Conservation (phyloP, 1,140 invertebrate genomes). For the Triops cancriformis region DNA sequence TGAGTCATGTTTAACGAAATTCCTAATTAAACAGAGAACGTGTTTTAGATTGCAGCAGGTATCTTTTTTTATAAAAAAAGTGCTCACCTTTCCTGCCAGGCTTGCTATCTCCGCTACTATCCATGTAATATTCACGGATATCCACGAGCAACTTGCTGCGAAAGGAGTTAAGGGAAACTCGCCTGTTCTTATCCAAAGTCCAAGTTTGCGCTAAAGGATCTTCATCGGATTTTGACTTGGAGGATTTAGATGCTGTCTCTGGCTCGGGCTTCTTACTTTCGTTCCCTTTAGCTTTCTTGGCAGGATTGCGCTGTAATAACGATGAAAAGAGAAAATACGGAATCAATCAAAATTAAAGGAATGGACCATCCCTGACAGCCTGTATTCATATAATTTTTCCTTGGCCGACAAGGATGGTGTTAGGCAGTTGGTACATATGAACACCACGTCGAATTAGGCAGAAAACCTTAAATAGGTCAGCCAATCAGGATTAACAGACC, state of each 20-base stretch:
- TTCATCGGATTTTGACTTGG: background rate
- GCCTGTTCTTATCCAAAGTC: slow-evolving; percentile 16
- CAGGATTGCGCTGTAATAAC: background rate
- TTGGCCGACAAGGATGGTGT: background rate
- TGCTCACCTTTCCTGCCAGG: slow-evolving; percentile 23
- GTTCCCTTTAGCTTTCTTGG: slow-evolving; percentile 14
- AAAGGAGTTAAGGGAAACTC: slow-evolving; percentile 14
- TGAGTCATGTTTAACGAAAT: slow-evolving; percentile 17
- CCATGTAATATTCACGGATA: slow-evolving; percentile 24
- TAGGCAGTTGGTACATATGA: no score
- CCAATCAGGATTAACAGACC: no score
- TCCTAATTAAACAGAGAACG: background rate
- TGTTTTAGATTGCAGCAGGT: background rate
- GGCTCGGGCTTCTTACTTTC: background rate
- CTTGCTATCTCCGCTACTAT: slow-evolving; percentile 12
- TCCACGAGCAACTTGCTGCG: slow-evolving; percentile 20
- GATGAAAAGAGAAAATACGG: background rate
- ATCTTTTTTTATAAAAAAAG: background rate
- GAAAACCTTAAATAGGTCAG: no score
- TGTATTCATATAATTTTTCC: background rate
- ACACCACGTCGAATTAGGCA: no score
- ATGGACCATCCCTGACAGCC: background rate
- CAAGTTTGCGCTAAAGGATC: slow-evolving; percentile 16
- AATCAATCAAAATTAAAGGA: background rate
- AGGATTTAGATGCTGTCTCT: background rate